These are phyloP conservation scores for Orgyia antiqua DNA, from an alignment of 2,888 invertebrate species.

Conservation along the genomic window DNA sequence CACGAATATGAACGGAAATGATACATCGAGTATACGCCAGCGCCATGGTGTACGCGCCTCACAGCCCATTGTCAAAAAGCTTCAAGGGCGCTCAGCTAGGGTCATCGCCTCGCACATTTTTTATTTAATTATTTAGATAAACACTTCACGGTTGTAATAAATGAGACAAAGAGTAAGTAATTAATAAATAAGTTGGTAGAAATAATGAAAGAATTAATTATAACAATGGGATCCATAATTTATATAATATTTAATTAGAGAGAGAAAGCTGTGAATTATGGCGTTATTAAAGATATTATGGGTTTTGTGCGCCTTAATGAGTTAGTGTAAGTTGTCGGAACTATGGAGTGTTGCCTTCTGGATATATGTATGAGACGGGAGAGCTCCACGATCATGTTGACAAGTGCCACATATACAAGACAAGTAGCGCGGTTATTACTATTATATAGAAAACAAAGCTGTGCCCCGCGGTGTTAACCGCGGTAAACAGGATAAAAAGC, in stretches of 20 bases:
- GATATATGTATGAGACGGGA: no score
- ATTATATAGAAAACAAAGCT: no score
- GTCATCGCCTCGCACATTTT: constrained; percentile 15
- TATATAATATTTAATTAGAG: constrained; percentile 6
- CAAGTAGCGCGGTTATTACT: no score
- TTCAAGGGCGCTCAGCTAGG: constrained; percentile 23
- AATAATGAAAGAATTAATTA: constrained; percentile 3
- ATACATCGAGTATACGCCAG: constrained; percentile 13
- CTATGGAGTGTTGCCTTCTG: constrained; percentile 2
- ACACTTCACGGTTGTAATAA: constrained; percentile 1
- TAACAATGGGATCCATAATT: neutral
- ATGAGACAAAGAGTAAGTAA: constrained; percentile 2
- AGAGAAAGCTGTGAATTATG: constrained; percentile 2
- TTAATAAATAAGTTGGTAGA: constrained; percentile 2
- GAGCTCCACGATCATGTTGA: no score
- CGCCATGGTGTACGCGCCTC: constrained; percentile 10
- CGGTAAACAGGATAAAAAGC: no score
- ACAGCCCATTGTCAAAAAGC: constrained; percentile 26
- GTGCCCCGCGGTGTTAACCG: no score
- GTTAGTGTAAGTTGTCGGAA: neutral
- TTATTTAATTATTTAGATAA: constrained; percentile 2
- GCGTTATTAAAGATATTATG: constrained; percentile 1
- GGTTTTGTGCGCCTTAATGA: constrained; percentile 3
- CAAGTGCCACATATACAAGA: no score
- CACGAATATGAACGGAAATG: constrained; percentile 29